Evolutionary conservation across 2,797 vertebrate genomes (phyloP), one percentile per base, ranked within the genome.

Genomic region (Danio choprae): DNA sequence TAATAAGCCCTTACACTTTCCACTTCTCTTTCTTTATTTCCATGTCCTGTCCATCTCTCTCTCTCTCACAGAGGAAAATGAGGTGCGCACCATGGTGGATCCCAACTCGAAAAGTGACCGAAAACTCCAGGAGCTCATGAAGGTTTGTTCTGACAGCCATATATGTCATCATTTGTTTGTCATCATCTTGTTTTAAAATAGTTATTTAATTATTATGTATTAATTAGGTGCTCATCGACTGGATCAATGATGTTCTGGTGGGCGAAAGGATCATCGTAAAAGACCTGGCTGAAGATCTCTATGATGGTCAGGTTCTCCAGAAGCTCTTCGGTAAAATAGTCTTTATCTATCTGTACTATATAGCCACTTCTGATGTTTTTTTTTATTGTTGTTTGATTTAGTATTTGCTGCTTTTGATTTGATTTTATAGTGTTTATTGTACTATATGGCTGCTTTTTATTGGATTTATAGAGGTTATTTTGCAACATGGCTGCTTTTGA

Each of bases 261-360:
- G 97, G 96, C 50, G 98, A 99, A 89, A 94, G 98, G 88, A 99
- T 99, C 90, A 99, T 99, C 71, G 98, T 99, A 78, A 99, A 99
- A 92, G 97, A 99, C 87, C 92, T 99, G 88, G 96, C 97, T 80
- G 98, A 99, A 88, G 98, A 99, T 84, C 89, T 99, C 72, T 99
- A 98, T 7, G 98, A 99, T 40, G 98, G 98, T 84, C 98, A 99
- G 92, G 98, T 99, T 70, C 86, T 99, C 77, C 98, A 99, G 93
- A 99, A 99, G 86, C 95, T 99, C 48, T 99, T 99, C 77, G 98
- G 98, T 98, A 91, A 95, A 95, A 10, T 50, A 50, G 41, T 48
- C 7, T n/a, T 15, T 40, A n/a, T 18, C 63, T 48, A 43, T 74
- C 40, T 74, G 1, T 6, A 41, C 15, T 43, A 15, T 6, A 29